These are phyloP conservation scores for Cavia aperea DNA, from an alignment of 2,113 vertebrate species.

Conservation along the genomic window DNA sequence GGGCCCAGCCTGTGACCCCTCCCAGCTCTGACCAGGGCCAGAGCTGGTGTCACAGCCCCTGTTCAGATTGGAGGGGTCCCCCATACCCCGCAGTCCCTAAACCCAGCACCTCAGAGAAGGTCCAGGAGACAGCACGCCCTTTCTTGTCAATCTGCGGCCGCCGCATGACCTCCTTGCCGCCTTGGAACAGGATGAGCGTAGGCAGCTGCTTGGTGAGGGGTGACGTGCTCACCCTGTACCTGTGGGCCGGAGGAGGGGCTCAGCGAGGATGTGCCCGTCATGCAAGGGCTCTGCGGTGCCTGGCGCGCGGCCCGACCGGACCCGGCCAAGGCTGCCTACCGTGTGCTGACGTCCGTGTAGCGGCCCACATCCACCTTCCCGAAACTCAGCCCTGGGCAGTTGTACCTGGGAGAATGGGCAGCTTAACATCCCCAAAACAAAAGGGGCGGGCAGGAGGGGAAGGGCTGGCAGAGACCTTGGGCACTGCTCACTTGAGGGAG, in stretches of 20 bases:
- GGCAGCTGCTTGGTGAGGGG: constrained; percentile 95
- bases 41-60: background rate
- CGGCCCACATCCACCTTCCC: constrained; percentile 94
- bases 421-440: background rate
- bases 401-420: constrained; percentile 80
- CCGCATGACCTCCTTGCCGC: constrained; percentile 85
- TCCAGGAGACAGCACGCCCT: constrained; percentile 95
- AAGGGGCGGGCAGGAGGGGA: background rate
- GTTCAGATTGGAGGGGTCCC: background rate
- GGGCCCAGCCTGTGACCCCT: background rate
- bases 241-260: constrained; percentile 55
- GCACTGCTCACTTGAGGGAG: constrained; percentile 86
- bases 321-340: constrained; percentile 69
- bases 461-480: fast-evolving
- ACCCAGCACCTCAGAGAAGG: constrained; percentile 87
- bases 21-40: background rate
- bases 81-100: background rate
- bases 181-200: constrained; percentile 90
- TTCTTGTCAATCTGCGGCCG: constrained; percentile 94
- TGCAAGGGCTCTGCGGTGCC: too few relatives aligned
- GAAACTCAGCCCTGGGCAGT: constrained; percentile 88
- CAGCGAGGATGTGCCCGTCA: background rate
- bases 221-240: constrained; percentile 90
- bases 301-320: background rate
- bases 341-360: constrained; percentile 86